Evolutionary conservation across 2,113 vertebrate species (phyloP).

Genomic region (Thermophis baileyi): DNA sequence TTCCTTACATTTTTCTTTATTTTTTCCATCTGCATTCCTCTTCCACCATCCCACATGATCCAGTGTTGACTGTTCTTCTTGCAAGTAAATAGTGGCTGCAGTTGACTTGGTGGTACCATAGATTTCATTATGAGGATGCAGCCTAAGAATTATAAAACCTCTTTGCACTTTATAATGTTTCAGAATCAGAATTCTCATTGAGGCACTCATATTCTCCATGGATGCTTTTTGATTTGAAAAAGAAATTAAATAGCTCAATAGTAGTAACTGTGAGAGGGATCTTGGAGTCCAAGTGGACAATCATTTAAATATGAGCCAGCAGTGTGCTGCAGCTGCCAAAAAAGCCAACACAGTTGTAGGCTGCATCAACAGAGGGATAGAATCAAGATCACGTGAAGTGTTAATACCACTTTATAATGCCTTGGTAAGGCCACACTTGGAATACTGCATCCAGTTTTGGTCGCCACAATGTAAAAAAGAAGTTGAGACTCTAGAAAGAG

Average conservation of each 20-base stretch:
- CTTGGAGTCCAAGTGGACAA: no score
- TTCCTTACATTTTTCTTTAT: not conserved
- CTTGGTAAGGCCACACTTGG: no score
- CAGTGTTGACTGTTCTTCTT: not conserved
- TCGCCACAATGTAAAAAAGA: no score
- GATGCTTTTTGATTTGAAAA: not conserved
- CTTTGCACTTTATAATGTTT: not conserved
- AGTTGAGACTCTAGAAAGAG: no score
- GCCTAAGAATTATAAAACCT: not conserved
- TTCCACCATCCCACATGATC: not conserved
- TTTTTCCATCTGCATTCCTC: not conserved
- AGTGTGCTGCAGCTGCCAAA: no score
- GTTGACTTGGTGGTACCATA: not conserved
- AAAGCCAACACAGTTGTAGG: no score
- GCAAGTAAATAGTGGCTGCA: not conserved
- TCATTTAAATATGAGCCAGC: no score
- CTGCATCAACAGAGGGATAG: no score
- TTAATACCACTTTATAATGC: no score
- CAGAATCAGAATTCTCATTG: not conserved
- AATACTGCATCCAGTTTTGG: no score
- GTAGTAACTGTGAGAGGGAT: no score
- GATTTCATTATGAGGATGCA: not conserved
- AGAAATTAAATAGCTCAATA: not conserved
- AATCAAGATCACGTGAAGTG: no score
- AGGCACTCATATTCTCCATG: not conserved